phyloP scores from a whole-genome alignment of 2,888 invertebrate species.

The Chromoteleia sp. region DNA sequence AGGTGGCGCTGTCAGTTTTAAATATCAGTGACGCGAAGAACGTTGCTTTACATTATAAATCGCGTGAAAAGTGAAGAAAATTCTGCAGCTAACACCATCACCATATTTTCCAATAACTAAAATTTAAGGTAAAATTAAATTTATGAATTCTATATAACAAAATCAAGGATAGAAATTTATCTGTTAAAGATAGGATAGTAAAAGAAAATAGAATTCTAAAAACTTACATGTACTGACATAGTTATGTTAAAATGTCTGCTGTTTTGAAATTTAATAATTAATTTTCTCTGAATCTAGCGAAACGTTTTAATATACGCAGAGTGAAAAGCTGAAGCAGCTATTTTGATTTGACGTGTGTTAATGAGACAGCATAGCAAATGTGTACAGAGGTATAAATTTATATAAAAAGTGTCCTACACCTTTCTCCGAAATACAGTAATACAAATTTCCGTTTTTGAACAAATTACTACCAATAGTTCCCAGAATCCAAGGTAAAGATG shows the following conservation, averaged over 20 bases:
- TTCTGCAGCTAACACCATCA: conserved; percentile 19
- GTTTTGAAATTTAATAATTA: not conserved
- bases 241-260: conserved; percentile 51
- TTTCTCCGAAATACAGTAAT: not conserved
- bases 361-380: conserved; percentile 43
- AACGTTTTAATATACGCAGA: conserved; percentile 17
- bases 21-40: conserved; percentile 24
- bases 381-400: conserved; percentile 13
- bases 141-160: conserved; percentile 3
- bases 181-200: conserved; percentile 23
- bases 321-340: conserved; percentile 41
- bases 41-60: conserved; percentile 38
- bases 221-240: conserved; percentile 69
- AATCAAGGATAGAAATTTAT: conserved; percentile 17
- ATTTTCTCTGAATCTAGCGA: conserved; percentile 9
- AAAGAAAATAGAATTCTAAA: conserved; percentile 42
- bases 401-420: conserved; percentile 59
- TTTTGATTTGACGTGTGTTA: conserved; percentile 39
- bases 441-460: conserved; percentile 28
- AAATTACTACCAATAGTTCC: conserved; percentile 54
- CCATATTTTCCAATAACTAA: not conserved
- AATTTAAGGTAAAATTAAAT: not conserved
- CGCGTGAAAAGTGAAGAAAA: conserved; percentile 50
- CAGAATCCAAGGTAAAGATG: conserved; percentile 43
- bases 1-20: not conserved